Evolutionary conservation across 2,888 invertebrate genomes (phyloP).

Genomic region (Limnephilus lunatus): DNA sequence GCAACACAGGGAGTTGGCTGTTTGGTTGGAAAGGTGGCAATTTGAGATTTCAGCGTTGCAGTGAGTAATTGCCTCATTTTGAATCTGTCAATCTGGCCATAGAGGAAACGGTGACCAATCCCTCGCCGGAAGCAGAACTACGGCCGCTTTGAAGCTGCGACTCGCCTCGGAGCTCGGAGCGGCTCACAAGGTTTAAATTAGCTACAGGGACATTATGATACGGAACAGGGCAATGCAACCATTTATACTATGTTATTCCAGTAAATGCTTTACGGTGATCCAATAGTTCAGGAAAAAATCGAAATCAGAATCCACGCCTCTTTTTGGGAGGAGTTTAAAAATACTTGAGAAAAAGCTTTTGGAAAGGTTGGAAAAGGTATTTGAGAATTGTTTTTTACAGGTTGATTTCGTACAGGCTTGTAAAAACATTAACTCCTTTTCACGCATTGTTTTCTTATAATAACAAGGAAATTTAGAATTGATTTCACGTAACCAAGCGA

Average conservation of each 20-base stretch:
- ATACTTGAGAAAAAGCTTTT: too few relatives aligned
- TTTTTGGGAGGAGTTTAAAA: too few relatives aligned
- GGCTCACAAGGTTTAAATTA: constrained; percentile 7
- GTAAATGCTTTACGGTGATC: neutral
- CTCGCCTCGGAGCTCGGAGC: neutral
- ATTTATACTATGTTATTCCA: neutral
- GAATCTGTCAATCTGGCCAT: constrained; percentile 61
- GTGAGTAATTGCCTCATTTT: constrained; percentile 14
- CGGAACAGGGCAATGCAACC: neutral
- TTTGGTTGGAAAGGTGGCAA: neutral
- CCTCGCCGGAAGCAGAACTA: constrained; percentile 45
- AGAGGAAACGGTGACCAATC: constrained; percentile 49
- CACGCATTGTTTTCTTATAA: too few relatives aligned
- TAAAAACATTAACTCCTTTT: too few relatives aligned
- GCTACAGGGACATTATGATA: constrained; percentile 8
- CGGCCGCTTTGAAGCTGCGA: constrained; percentile 47
- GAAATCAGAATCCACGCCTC: too few relatives aligned
- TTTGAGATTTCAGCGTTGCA: neutral
- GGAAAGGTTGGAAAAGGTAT: too few relatives aligned
- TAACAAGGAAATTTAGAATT: too few relatives aligned
- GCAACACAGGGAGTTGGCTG: neutral
- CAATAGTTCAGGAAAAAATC: too few relatives aligned
- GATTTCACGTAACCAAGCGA: too few relatives aligned
- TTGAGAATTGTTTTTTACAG: too few relatives aligned
- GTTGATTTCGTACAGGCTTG: too few relatives aligned